Evolutionary conservation across 30 jellyfish, hydroid and myxozoan genomes (phyloP), one percentile per base, ranked within the genome.

Genomic region (Catostylus mosaicus): DNA sequence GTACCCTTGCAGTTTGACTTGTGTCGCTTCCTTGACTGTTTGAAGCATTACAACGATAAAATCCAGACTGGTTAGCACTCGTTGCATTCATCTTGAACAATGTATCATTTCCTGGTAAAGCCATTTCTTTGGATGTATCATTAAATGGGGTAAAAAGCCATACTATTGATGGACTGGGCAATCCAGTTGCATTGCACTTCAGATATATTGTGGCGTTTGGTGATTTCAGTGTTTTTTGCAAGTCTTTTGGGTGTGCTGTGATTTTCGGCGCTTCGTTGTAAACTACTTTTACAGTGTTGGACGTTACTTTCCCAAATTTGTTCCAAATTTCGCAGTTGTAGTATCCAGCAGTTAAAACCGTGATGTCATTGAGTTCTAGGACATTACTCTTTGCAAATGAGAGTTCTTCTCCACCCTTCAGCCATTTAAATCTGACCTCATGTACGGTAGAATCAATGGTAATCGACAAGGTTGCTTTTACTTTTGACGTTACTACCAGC

Each of bases 181-280:
- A 14, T n/a, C 87, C 89, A 30, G 96, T 77, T 0, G 86, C 82
- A 32, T 87, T 87, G 69, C 96, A 87, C 24, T 34, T 36, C 52
- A 87, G 50, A 7, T 33, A 12, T 26, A 73, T 67, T 26, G 32
- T 29, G 8, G 87, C 29, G 23, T 81, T 26, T 7, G 88, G 87
- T 16, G 82, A 57, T 30, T 77, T 71, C 61, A 77, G 0, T 30
- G 69, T 38, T 52, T 64, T 61, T 9, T 50, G 77, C 8, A 30
- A 37, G 57, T 43, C 91, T 52, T 34, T 61, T 19, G 96, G 96
- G 46, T 87, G 90, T 31, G 1, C 29, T n/a, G 75, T 51, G 37
- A 87, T 75, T 19, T 26, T 32, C 26, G 96, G 96, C 59, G 20
- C 46, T 34, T 52, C 79, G 30, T 78, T 38, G 59, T 1, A 43